A percentile compares a stretch with the other conserved stretches of the same genome.
phyloP scores from a whole-genome alignment of 2,797 vertebrate species.

The Ateles fusciceps region DNA sequence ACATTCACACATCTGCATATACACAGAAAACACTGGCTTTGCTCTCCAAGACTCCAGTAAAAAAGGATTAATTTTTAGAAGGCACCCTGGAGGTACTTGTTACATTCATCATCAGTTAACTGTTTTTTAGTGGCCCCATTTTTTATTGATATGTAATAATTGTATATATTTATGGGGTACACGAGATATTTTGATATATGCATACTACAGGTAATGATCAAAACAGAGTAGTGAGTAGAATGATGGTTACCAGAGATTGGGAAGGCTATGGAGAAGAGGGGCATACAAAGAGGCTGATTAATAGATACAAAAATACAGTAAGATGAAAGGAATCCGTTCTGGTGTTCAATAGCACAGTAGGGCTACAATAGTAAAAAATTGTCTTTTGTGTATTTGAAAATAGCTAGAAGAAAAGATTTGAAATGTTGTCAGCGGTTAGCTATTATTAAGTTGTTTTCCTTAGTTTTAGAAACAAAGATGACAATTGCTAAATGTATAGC shows the following conservation, averaged over 20 bases:
- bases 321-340: not conserved
- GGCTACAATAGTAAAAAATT: not conserved
- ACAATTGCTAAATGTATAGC: not conserved
- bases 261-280: not conserved
- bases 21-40: not conserved
- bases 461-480: slow-evolving; percentile 37
- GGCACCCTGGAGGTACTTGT: not conserved
- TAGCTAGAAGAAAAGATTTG: not conserved
- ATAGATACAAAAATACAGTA: not conserved
- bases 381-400: not conserved
- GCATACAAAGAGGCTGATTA: not conserved
- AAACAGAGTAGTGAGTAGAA: not conserved
- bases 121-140: not conserved
- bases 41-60: not conserved
- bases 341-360: not conserved
- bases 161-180: not conserved
- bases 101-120: not conserved
- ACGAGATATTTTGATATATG: not conserved
- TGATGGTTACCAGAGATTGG: not conserved
- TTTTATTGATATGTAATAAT: not conserved
- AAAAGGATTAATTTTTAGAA: not conserved
- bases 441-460: not conserved
- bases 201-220: not conserved
- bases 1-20: not conserved
- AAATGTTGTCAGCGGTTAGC: not conserved